phyloP scores from a whole-genome alignment of 1,140 invertebrate species.

The Neodiprion pinetum region DNA sequence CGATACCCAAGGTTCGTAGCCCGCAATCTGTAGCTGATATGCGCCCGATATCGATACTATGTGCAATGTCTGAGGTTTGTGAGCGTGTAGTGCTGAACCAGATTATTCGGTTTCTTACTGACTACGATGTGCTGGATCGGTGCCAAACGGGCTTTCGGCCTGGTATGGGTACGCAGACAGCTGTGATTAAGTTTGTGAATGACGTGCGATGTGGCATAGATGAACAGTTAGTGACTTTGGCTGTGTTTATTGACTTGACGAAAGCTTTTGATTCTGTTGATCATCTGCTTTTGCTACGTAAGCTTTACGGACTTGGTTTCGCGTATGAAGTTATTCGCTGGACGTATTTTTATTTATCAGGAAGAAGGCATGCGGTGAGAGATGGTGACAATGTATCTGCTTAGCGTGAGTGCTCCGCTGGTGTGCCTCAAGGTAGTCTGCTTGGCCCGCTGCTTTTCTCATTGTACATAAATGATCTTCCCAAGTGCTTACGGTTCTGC shows the following conservation, averaged over 20 bases:
- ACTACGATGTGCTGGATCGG: constrained; percentile 10
- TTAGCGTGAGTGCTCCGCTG: no score
- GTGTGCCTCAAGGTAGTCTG: not conserved
- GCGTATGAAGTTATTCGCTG: not conserved
- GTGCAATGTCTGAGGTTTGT: not conserved
- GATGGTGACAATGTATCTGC: not conserved
- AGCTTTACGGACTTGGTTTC: not conserved
- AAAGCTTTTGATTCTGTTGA: constrained; percentile 25
- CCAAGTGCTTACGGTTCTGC: not conserved
- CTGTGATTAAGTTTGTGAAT: constrained; percentile 14
- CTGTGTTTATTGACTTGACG: constrained; percentile 20
- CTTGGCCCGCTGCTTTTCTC: constrained; percentile 1
- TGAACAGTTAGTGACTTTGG: not conserved
- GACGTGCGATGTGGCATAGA: constrained; percentile 15
- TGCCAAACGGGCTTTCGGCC: constrained; percentile 22
- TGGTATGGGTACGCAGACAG: constrained; percentile 8
- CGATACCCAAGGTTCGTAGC: not conserved
- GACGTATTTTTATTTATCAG: not conserved
- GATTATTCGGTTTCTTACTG: constrained; percentile 11
- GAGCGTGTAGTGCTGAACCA: not conserved
- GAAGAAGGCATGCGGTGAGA: not conserved
- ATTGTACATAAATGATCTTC: not conserved
- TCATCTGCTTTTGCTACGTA: constrained; percentile 3
- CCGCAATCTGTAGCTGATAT: not conserved
- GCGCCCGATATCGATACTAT: not conserved